These are phyloP conservation scores for Tyto alba DNA, from an alignment of 2,113 vertebrate genomes.

Conservation along the genomic window DNA sequence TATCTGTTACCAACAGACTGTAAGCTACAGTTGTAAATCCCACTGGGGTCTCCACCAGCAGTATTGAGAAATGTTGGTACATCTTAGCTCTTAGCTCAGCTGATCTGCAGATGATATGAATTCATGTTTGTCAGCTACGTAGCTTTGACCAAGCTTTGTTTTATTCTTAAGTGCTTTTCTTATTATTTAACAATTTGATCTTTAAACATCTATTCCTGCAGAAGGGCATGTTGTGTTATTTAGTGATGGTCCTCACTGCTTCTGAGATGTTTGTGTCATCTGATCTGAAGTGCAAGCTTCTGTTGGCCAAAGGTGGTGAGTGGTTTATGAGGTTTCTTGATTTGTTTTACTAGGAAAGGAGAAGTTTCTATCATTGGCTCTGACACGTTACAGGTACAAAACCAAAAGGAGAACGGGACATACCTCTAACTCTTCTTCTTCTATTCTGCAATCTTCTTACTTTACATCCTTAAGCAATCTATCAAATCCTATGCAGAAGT, in stretches of 20 bases:
- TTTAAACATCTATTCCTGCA: neutral
- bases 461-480: neutral
- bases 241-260: neutral
- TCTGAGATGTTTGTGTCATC: neutral
- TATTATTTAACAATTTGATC: neutral
- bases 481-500: neutral
- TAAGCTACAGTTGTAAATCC: neutral
- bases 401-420: neutral
- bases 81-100: neutral
- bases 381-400: neutral
- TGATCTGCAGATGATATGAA: neutral
- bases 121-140: neutral
- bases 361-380: neutral
- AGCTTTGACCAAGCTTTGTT: neutral
- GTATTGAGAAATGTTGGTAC: neutral
- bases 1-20: neutral
- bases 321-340: neutral
- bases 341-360: neutral
- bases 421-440: neutral
- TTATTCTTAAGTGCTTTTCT: neutral
- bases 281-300: neutral
- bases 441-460: neutral
- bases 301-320: neutral
- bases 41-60: neutral
- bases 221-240: neutral